phyloP scores from a whole-genome alignment of 2,797 vertebrate species.

The Diglossa cyanea region DNA sequence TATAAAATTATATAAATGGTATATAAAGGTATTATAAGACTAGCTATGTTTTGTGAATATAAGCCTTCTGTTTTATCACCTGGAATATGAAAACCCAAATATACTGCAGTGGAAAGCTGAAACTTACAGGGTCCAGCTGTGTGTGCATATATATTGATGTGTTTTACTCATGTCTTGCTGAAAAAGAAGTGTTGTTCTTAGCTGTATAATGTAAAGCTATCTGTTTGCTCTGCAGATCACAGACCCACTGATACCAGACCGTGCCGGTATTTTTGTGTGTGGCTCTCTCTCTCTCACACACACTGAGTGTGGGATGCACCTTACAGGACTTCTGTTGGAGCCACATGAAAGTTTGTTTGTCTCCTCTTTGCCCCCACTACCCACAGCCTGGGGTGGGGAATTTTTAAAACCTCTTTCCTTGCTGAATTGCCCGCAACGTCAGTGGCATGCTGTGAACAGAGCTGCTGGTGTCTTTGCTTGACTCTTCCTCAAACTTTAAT shows the following conservation, averaged over 20 bases:
- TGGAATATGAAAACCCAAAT: not conserved
- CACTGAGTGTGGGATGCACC: not conserved
- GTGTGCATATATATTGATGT: not conserved
- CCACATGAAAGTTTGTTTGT: not conserved
- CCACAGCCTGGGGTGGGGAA: not conserved
- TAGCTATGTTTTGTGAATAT: not conserved
- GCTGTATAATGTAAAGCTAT: not conserved
- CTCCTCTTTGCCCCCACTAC: not conserved
- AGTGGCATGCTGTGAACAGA: not conserved
- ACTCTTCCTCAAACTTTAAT: not conserved
- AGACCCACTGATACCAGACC: not conserved
- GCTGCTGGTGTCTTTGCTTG: not conserved
- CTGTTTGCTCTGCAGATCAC: not conserved
- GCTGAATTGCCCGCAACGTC: fast-evolving
- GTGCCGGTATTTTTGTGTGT: fast-evolving
- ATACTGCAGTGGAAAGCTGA: not conserved
- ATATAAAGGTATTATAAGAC: not conserved
- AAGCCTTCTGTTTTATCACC: not conserved
- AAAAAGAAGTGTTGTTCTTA: not conserved
- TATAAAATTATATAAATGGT: not conserved
- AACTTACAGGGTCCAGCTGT: not conserved
- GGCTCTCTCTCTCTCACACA: not conserved
- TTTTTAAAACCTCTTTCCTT: not conserved
- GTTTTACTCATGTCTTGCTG: not conserved
- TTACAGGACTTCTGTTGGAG: fast-evolving